These are phyloP conservation scores for Gerris lacustris DNA, from an alignment of 2,888 invertebrate genomes.

Conservation along the genomic window DNA sequence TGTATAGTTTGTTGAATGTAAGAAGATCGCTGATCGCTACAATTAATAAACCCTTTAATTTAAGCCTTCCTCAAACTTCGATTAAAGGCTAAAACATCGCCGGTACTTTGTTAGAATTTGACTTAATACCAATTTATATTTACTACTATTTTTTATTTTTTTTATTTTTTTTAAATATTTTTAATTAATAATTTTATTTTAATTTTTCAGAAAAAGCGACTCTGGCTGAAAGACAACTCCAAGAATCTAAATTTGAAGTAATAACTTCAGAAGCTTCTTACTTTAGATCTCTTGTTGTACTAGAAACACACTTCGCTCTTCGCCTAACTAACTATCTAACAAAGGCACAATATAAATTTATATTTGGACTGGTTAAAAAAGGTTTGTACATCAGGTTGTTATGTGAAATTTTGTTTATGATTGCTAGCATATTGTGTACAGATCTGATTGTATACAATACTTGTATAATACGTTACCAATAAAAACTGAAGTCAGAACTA, in stretches of 20 bases:
- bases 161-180: not conserved
- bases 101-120: too few species aligned
- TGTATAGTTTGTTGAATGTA: too few species aligned
- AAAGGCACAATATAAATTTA: slow-evolving; percentile 58
- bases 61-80: too few species aligned
- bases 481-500: too few species aligned
- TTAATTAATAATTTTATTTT: not conserved
- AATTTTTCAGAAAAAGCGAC: slow-evolving; percentile 52
- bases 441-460: too few species aligned
- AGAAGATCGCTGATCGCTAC: too few species aligned
- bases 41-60: too few species aligned
- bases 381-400: slow-evolving; percentile 34
- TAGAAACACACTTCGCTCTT: slow-evolving; percentile 70
- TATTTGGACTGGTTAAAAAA: slow-evolving; percentile 58
- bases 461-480: too few species aligned
- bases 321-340: slow-evolving; percentile 47
- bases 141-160: not conserved
- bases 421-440: too few species aligned
- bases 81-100: too few species aligned
- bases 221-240: slow-evolving; percentile 68
- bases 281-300: slow-evolving; percentile 78
- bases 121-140: too few species aligned
- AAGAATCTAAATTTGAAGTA: slow-evolving; percentile 95
- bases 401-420: not conserved
- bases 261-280: slow-evolving; percentile 95